These are phyloP conservation scores for Zaprionus vittiger DNA, from an alignment of 1,140 invertebrate genomes.

Conservation along the genomic window DNA sequence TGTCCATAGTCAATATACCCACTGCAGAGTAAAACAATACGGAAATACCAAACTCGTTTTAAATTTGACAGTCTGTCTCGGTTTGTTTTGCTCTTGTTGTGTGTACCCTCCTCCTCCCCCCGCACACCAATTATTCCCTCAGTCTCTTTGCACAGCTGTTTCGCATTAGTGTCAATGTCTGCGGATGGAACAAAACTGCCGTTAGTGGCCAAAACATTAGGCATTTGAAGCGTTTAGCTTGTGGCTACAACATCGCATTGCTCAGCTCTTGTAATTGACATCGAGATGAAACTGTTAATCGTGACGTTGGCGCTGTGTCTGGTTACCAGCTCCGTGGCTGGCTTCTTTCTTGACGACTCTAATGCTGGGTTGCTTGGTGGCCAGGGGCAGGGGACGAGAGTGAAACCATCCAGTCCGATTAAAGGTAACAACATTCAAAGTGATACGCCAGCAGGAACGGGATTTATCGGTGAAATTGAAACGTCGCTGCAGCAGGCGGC, in stretches of 20 bases:
- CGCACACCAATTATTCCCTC: not conserved
- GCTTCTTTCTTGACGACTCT: conserved; percentile 34
- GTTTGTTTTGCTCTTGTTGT: not conserved
- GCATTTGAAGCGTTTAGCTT: conserved; percentile 41
- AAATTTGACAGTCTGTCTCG: not conserved
- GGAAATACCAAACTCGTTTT: not conserved
- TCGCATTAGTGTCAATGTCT: conserved; percentile 51
- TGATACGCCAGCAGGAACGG: conserved; percentile 17
- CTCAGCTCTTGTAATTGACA: conserved; percentile 4
- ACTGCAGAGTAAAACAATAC: not conserved
- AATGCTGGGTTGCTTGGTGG: conserved; percentile 46
- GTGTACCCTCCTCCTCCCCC: not conserved
- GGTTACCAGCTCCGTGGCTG: conserved; percentile 21
- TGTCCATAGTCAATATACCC: too few species aligned
- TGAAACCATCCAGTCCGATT: not conserved
- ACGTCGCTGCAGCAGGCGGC: conserved; percentile 53
- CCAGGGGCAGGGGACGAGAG: too few species aligned
- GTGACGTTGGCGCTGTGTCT: conserved; percentile 31
- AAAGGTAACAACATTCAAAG: conserved; percentile 16
- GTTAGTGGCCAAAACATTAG: conserved; percentile 18
- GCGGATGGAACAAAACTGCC: conserved; percentile 50
- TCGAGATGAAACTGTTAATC: conserved; percentile 56
- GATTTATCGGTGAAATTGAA: conserved; percentile 48
- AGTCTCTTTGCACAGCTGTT: conserved; percentile 54
- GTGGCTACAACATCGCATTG: conserved; percentile 21